phyloP scores from a whole-genome alignment of 2,797 vertebrate genomes.

The Dendrocincla tyrannina region DNA sequence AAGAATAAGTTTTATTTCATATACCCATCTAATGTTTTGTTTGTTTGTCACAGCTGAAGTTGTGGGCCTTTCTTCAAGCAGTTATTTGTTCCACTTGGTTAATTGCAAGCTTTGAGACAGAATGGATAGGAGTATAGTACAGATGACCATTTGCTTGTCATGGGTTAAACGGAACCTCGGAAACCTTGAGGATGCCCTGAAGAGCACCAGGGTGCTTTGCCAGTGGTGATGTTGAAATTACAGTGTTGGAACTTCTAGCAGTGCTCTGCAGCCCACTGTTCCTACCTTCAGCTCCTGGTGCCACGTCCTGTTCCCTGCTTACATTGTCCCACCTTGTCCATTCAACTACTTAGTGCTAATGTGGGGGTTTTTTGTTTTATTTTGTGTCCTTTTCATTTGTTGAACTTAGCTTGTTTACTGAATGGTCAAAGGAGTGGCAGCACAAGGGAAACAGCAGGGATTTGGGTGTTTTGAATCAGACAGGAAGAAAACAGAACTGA shows the following conservation, averaged over 20 bases:
- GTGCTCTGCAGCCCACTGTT: neutral
- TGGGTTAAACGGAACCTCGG: neutral
- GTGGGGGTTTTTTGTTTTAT: neutral
- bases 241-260: neutral
- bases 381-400: neutral
- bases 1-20: neutral
- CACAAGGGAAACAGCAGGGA: neutral
- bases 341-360: neutral
- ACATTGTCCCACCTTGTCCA: neutral
- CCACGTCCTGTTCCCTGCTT: neutral
- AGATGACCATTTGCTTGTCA: neutral
- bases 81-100: neutral
- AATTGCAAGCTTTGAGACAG: neutral
- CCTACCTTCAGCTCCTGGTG: neutral
- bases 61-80: neutral
- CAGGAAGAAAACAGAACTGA: neutral
- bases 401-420: neutral
- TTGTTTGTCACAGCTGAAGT: neutral
- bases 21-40: neutral
- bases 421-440: neutral
- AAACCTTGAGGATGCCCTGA: neutral
- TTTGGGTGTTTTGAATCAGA: neutral
- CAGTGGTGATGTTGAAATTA: neutral
- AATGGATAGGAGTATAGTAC: neutral
- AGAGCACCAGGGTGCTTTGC: neutral